Conservation (phyloP, 1,140 invertebrate genomes). For the Cherax quadricarinatus region DNA sequence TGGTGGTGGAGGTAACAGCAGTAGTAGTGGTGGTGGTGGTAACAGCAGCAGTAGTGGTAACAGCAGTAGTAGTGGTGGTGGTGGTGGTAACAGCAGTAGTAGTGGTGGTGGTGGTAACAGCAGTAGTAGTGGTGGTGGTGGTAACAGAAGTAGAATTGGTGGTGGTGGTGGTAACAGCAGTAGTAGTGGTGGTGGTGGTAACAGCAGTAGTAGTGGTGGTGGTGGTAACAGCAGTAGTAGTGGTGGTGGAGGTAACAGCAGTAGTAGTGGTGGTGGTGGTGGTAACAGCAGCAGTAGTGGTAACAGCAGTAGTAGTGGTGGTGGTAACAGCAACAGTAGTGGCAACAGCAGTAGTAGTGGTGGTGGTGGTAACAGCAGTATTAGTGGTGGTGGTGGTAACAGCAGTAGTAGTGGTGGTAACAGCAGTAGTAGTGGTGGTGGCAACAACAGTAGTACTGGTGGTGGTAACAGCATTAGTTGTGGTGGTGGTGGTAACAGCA, state of each 20-base stretch:
- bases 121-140: neutral
- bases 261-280: neutral
- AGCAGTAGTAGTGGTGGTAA: no score
- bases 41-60: no score
- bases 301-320: neutral
- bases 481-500: neutral
- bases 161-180: no score
- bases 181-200: neutral
- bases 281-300: neutral
- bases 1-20: no score
- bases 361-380: no score
- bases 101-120: no score
- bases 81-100: neutral
- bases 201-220: neutral
- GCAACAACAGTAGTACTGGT: no score
- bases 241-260: neutral
- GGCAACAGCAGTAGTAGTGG: neutral
- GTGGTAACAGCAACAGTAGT: neutral
- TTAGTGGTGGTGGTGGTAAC: neutral
- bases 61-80: neutral
- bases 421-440: neutral
- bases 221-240: no score
- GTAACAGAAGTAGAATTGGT: no score
- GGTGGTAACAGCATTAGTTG: no score
- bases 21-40: neutral